Evolutionary conservation across 2,888 invertebrate species (phyloP).

Genomic region (Napeogenes inachia): DNA sequence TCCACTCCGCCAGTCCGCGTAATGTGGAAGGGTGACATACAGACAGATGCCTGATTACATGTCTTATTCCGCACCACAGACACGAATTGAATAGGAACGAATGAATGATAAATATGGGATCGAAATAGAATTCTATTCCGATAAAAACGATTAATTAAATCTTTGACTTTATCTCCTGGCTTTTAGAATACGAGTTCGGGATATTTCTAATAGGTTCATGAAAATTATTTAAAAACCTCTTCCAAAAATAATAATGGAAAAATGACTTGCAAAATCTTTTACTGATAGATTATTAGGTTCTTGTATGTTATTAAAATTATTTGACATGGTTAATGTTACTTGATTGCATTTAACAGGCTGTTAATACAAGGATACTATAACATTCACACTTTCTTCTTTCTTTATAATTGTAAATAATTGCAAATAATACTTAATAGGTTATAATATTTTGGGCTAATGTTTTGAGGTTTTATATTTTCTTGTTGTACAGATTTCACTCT

Average conservation of each 20-base stretch:
- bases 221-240: no score
- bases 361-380: no score
- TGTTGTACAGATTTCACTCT: slow-evolving; percentile 9
- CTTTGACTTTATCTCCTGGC: not conserved
- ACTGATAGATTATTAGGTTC: no score
- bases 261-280: no score
- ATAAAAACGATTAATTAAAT: slow-evolving; percentile 6
- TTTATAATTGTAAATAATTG: no score
- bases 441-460: not conserved
- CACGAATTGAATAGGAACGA: slow-evolving; percentile 13
- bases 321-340: no score
- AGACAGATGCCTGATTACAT: slow-evolving; percentile 28
- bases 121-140: slow-evolving; percentile 1
- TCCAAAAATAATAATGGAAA: no score
- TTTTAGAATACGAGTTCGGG: not conserved
- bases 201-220: not conserved
- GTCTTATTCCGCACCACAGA: slow-evolving; percentile 26
- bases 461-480: slow-evolving; percentile 4
- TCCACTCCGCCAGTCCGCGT: slow-evolving; percentile 17
- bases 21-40: slow-evolving; percentile 19
- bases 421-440: not conserved
- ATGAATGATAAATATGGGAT: slow-evolving; percentile 9
- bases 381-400: no score
- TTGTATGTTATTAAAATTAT: no score
- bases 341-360: no score